Base-by-base conservation (phyloP, 2,888 invertebrate genomes). In the Drosophila paranaensis region DNA sequence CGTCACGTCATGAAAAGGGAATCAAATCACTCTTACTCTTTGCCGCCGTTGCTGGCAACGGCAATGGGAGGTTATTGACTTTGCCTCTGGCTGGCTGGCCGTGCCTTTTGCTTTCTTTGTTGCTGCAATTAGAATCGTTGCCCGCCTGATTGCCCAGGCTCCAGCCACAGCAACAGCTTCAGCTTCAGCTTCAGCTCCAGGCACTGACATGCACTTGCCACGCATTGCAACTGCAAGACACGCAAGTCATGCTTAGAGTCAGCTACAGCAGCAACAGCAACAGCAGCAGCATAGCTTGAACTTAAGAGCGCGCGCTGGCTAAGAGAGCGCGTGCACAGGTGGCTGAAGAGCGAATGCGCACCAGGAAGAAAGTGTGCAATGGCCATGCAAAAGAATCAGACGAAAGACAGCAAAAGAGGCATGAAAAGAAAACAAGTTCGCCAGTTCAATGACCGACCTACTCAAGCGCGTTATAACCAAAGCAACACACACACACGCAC, bases 381-480 rank as follows among this genome's bases (percentile, higher is more conserved):
- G 75, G 77, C 78, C 74, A 77, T 66, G 75, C 81, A 67, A 71
- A 69, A 81, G 75, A 74, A 79, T 69, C 70, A 77, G 66, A 60
- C 71, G 63, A 74, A 74, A 74, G 66, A 71, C 63, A 56, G 55
- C 54, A 67, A 79, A 77, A 71, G 77, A 76, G 82, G 70, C 77
- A 79, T 81, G 68, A 79, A 84, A 83, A 81, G 81, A 83, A 90
- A 90, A 90, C 91, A 91, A 91, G 91, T 91, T 91, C 88, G 91
- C 85, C 85, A 92, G 92, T 92, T 93, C 92, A 93, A 93, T 91
- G 93, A 92, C 93, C 93, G 93, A 93, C 93, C 93, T 93, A 93
- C 93, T 93, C 93, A 93, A 92, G 92, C 92, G 91, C 90, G 90
- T 82, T 91, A 82, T 82, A 82, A 81, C 79, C 75, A 81, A 81